Evolutionary conservation across 1,140 invertebrate species (phyloP).

Genomic region (Oscheius sp.): DNA sequence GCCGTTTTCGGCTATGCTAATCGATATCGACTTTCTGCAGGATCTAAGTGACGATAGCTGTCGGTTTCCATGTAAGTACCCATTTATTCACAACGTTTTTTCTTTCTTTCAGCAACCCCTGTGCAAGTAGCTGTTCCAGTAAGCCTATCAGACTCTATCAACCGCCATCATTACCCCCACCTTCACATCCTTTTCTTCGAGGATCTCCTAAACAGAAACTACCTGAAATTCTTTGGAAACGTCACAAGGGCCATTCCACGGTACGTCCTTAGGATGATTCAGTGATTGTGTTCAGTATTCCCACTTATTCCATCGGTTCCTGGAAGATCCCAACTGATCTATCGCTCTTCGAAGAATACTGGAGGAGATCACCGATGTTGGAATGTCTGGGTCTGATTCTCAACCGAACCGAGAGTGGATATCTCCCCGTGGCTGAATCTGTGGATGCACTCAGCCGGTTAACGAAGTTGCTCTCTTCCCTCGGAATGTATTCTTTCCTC

Average conservation of each 20-base stretch:
- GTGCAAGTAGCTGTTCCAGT: not conserved
- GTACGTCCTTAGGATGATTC: not conserved
- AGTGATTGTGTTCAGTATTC: not conserved
- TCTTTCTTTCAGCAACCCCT: not conserved
- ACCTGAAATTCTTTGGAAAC: not conserved
- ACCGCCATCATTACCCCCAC: not conserved
- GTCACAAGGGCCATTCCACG: not conserved
- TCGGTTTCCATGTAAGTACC: not conserved
- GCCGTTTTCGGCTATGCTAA: not conserved
- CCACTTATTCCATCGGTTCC: not conserved
- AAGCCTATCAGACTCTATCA: not conserved
- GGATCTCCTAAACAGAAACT: not conserved
- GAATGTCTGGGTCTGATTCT: not conserved
- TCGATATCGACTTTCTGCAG: not conserved
- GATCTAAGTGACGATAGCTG: not conserved
- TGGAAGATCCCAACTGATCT: not conserved
- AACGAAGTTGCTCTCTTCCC: not conserved
- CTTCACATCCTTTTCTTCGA: not conserved
- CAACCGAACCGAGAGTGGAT: not conserved
- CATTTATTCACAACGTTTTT: too few relatives aligned
- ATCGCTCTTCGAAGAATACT: not conserved
- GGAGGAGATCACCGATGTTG: not conserved
- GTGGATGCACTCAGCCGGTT: not conserved
- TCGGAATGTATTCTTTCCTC: constrained; percentile 17
- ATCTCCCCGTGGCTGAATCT: not conserved